Evolutionary conservation across 2,797 vertebrate genomes (phyloP).

Genomic region (Fringilla coelebs): DNA sequence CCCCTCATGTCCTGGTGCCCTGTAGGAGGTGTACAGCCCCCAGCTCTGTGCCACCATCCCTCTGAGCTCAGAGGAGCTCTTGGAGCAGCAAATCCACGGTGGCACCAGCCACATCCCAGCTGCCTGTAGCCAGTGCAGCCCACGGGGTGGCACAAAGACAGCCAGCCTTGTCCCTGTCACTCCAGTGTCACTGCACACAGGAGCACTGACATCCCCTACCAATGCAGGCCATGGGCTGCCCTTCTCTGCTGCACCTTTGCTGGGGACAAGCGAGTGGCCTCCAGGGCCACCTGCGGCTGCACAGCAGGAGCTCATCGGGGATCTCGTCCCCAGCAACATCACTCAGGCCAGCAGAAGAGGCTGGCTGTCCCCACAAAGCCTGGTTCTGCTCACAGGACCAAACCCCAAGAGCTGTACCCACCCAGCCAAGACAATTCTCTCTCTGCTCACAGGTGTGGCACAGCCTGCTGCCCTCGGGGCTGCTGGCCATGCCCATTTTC

Average conservation of each 20-base stretch:
- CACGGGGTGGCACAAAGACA: fast-evolving
- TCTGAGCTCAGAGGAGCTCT: background rate
- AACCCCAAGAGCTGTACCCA: background rate
- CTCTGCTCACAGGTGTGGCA: background rate
- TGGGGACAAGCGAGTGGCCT: background rate
- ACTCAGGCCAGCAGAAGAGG: background rate
- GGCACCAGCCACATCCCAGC: background rate
- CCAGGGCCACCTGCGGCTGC: background rate
- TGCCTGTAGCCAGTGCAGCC: background rate
- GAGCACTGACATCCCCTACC: background rate
- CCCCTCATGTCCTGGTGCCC: background rate
- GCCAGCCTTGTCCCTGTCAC: background rate
- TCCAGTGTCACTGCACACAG: background rate
- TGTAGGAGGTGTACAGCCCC: background rate
- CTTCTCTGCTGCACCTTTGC: background rate
- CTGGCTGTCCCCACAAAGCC: background rate
- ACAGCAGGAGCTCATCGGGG: background rate
- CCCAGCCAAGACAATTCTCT: background rate
- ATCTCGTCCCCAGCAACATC: background rate
- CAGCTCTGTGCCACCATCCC: background rate
- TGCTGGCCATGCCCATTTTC: background rate
- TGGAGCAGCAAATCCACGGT: background rate
- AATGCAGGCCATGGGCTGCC: background rate
- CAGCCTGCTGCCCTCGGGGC: background rate
- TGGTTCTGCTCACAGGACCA: background rate